Evolutionary conservation across 2,888 invertebrate genomes (phyloP).

Genomic region (Temnothorax rugatulus): DNA sequence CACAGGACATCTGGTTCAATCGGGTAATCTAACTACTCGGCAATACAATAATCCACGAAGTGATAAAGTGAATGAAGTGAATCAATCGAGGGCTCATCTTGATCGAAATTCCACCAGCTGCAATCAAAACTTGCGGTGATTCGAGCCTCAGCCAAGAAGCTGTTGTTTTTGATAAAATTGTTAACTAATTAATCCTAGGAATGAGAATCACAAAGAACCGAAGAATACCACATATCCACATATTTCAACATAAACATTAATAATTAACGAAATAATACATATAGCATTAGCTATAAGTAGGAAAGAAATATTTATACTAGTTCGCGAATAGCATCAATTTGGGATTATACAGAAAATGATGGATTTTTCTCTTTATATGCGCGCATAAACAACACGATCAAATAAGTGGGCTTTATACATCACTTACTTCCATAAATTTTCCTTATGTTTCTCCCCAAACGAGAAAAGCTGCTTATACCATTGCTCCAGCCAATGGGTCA

Average conservation of each 20-base stretch:
- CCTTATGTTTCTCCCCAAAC: background rate
- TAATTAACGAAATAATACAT: background rate
- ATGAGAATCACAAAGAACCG: background rate
- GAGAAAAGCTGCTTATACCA: constrained; percentile 14
- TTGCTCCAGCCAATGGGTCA: background rate
- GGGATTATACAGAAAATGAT: background rate
- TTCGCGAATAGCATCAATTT: background rate
- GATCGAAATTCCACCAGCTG: background rate
- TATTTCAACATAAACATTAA: background rate
- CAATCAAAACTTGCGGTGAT: background rate
- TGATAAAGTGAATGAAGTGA: constrained; percentile 39
- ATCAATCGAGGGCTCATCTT: constrained; percentile 12
- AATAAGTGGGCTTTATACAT: constrained; percentile 2
- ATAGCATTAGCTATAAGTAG: background rate
- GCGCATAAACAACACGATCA: background rate
- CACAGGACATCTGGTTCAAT: constrained; percentile 32
- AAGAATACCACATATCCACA: background rate
- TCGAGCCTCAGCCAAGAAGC: background rate
- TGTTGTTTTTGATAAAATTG: background rate
- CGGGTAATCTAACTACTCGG: constrained; percentile 39
- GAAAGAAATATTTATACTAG: background rate
- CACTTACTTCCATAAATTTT: constrained; percentile 19
- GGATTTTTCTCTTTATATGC: background rate
- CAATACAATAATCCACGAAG: constrained; percentile 45
- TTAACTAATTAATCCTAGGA: background rate